phyloP scores from a whole-genome alignment of 2,113 vertebrate genomes.

The Proteles cristata region DNA sequence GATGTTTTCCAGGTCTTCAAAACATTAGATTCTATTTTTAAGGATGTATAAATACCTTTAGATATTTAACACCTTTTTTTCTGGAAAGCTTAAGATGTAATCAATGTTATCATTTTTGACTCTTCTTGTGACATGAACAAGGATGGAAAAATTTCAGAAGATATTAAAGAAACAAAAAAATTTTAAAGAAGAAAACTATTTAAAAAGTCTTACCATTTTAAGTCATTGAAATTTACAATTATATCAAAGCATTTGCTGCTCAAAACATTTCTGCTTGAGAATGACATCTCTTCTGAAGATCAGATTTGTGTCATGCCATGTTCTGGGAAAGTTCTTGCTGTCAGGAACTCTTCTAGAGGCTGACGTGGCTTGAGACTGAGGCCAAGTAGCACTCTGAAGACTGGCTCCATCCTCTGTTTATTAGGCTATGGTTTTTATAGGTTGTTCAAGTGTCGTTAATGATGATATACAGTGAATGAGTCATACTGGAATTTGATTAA shows the following conservation, averaged over 20 bases:
- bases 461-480: slow-evolving; percentile 17
- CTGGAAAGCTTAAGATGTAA: not conserved
- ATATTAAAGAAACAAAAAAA: not conserved
- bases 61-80: not conserved
- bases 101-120: not conserved
- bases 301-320: not conserved
- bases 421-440: not conserved
- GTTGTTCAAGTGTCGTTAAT: not conserved
- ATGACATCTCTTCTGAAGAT: slow-evolving; percentile 28
- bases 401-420: not conserved
- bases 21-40: not conserved
- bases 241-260: slow-evolving; percentile 26
- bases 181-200: not conserved
- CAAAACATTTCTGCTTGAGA: slow-evolving; percentile 38
- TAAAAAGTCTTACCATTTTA: slow-evolving; percentile 32
- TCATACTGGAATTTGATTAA: not conserved
- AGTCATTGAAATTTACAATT: slow-evolving; percentile 44
- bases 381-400: not conserved
- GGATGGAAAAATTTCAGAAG: not conserved
- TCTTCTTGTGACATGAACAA: not conserved
- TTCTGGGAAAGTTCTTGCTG: slow-evolving; percentile 31
- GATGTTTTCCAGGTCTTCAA: slow-evolving; percentile 49
- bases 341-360: slow-evolving; percentile 14
- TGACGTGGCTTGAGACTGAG: not conserved
- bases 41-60: slow-evolving; percentile 4